Conservation (phyloP, 2,113 vertebrate genomes). For the Alaudala cheleensis region DNA sequence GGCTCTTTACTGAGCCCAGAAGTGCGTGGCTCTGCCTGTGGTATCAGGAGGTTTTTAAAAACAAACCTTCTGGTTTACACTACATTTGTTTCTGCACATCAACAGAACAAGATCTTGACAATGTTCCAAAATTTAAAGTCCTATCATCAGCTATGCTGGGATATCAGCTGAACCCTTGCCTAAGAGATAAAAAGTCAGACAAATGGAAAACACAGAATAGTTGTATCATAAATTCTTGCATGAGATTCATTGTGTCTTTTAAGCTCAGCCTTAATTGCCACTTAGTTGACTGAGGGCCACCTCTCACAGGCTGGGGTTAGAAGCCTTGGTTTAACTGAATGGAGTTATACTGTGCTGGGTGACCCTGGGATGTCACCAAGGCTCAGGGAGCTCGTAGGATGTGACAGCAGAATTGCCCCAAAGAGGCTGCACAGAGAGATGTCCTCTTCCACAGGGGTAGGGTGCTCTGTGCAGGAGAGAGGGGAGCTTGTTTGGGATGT, state of each 20-base stretch:
- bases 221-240: background rate
- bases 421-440: background rate
- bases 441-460: fast-evolving
- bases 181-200: background rate
- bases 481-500: background rate
- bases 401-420: background rate
- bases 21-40: background rate
- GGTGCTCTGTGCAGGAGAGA: background rate
- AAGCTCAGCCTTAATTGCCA: background rate
- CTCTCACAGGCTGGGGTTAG: background rate
- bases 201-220: background rate
- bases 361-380: background rate
- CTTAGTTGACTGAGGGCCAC: background rate
- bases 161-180: background rate
- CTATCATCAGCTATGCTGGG: background rate
- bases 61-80: background rate
- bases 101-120: background rate
- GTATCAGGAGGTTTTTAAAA: background rate
- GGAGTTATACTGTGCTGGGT: background rate
- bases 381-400: fast-evolving
- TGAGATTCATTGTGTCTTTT: background rate
- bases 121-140: background rate
- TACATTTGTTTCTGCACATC: background rate
- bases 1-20: background rate
- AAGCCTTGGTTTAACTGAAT: background rate